These are phyloP conservation scores for Allygus modestus DNA, from an alignment of 2,888 invertebrate species.

Conservation along the genomic window DNA sequence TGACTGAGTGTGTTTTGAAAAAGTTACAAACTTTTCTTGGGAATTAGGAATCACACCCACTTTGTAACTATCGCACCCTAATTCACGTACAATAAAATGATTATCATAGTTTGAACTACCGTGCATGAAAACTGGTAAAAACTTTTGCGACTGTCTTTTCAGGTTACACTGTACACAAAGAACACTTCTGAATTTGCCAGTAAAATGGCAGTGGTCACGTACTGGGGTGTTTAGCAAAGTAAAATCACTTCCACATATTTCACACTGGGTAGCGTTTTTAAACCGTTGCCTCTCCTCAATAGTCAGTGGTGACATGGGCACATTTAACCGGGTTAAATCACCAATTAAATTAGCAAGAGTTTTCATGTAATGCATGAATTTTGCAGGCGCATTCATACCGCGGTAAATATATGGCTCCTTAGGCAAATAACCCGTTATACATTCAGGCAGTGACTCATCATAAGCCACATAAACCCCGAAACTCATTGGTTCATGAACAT, in stretches of 20 bases:
- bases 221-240: neutral
- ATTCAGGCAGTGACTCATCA: slow-evolving; percentile 31
- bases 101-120: slow-evolving; percentile 47
- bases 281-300: neutral
- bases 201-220: slow-evolving; percentile 54
- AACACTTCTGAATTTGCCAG: slow-evolving; percentile 30
- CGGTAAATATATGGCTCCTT: slow-evolving; percentile 23
- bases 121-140: slow-evolving; percentile 46
- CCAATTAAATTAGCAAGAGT: slow-evolving; percentile 36
- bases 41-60: slow-evolving; percentile 41
- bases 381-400: neutral
- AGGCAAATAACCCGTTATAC: slow-evolving; percentile 19
- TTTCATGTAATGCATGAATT: slow-evolving; percentile 24
- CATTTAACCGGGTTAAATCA: slow-evolving; percentile 1
- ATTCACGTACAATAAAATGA: slow-evolving; percentile 39
- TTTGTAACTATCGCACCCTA: slow-evolving; percentile 35
- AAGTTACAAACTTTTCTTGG: slow-evolving; percentile 47
- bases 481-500: slow-evolving; percentile 32
- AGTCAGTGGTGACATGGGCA: slow-evolving; percentile 6
- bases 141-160: slow-evolving; percentile 18
- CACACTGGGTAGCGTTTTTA: neutral
- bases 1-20: slow-evolving; percentile 17
- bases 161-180: slow-evolving; percentile 34
- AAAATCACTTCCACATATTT: slow-evolving; percentile 43
- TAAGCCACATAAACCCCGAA: slow-evolving; percentile 19